A percentile compares a stretch with the other conserved stretches of the same genome.
These are phyloP conservation scores for Drosophila asahinai DNA, from an alignment of 1,140 invertebrate species.

Conservation along the genomic window DNA sequence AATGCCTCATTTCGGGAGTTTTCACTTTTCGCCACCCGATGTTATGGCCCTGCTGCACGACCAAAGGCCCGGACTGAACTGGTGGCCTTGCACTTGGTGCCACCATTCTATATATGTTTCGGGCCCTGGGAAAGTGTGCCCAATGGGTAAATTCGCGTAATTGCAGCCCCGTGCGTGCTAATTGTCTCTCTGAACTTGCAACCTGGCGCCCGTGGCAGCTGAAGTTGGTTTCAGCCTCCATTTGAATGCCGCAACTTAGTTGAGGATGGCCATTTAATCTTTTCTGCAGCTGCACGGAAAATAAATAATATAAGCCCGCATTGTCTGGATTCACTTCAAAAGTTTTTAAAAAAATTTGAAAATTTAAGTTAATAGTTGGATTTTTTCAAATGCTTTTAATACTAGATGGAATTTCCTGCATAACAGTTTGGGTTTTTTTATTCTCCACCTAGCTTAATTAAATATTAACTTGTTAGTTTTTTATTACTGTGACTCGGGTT, in stretches of 20 bases:
- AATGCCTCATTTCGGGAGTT: conserved; percentile 14
- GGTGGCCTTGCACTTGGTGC: conserved; percentile 48
- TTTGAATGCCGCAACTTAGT: conserved; percentile 10
- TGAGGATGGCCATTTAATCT: conserved; percentile 15
- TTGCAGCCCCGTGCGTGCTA: conserved; percentile 65
- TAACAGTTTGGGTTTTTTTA: too few relatives aligned
- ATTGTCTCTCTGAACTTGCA: conserved; percentile 50
- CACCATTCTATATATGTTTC: conserved; percentile 68
- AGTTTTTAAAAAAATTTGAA: too few relatives aligned
- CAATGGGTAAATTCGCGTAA: conserved; percentile 60
- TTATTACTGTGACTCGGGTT: background rate
- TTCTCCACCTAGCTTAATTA: background rate
- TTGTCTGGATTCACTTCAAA: too few relatives aligned
- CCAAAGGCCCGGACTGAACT: conserved; percentile 46
- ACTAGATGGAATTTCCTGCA: too few relatives aligned
- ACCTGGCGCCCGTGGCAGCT: conserved; percentile 26
- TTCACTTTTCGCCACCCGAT: conserved; percentile 60
- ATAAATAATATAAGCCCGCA: background rate
- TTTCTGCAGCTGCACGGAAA: background rate
- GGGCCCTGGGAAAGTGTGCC: conserved; percentile 65
- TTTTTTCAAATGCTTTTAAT: too few relatives aligned
- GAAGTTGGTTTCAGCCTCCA: conserved; percentile 23
- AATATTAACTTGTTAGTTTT: background rate
- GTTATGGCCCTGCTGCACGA: conserved; percentile 41
- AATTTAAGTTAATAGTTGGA: too few relatives aligned